A percentile compares a stretch with the other conserved stretches of the same genome.
Conservation (phyloP, 2,797 vertebrate genomes). For the Glossophaga mutica region DNA sequence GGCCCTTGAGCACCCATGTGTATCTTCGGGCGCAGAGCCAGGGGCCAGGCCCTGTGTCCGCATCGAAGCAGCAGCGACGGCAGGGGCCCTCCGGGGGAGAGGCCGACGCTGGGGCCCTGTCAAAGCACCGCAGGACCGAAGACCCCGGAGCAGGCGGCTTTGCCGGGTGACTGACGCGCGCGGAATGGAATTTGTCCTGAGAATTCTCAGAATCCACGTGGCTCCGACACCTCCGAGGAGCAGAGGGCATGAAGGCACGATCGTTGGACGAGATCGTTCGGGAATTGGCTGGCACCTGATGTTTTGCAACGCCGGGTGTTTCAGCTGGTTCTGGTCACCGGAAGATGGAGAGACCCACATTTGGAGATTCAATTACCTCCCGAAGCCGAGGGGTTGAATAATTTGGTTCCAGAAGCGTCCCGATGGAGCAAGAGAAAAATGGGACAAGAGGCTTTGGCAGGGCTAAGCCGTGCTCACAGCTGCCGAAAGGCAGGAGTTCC, state of each 20-base stretch:
- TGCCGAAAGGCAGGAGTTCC: conserved; percentile 40
- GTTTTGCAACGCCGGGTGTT: not conserved
- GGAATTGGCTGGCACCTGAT: not conserved
- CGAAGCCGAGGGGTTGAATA: not conserved
- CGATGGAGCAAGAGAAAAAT: conserved; percentile 54
- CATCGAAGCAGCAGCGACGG: conserved; percentile 51
- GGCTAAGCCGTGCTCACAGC: conserved; percentile 36
- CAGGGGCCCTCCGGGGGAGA: not conserved
- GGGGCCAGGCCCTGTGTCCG: not conserved
- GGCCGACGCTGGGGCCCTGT: not conserved
- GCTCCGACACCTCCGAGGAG: not conserved
- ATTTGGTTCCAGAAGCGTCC: conserved; percentile 63
- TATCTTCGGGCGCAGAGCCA: conserved; percentile 56
- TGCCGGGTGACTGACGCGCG: rapidly evolving
- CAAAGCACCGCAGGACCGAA: conserved; percentile 27
- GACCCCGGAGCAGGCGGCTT: not conserved
- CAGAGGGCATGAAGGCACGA: not conserved
- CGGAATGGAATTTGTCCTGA: not conserved
- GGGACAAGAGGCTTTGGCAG: conserved; percentile 44
- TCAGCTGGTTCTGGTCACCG: conserved; percentile 18
- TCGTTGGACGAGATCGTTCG: not conserved
- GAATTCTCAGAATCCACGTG: not conserved
- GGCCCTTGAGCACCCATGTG: conserved; percentile 26
- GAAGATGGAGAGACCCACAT: not conserved
- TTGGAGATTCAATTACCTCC: conserved; percentile 31